Evolutionary conservation across 2,888 invertebrate species (phyloP), one percentile per base, ranked within the genome.

Genomic region (Tachina fera): DNA sequence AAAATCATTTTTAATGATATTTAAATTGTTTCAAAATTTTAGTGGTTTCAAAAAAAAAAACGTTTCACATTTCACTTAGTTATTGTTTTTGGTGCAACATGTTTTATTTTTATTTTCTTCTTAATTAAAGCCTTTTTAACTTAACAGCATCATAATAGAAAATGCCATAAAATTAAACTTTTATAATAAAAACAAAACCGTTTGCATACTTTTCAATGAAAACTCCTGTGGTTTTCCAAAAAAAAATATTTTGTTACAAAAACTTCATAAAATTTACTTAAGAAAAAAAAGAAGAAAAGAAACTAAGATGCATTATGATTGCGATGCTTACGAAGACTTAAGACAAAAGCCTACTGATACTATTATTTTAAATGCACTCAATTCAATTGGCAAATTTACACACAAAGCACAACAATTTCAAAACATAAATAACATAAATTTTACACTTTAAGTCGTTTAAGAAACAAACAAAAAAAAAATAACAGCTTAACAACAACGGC

Each of bases 391-490:
- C 63, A 79, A 79, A 61, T 61, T 41, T 22, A 63, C 61, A 41
- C 19, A 19, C 31, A 47, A 65, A 75, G 13, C 63, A 9, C 81
- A 58, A 58, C 60, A 72, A 58, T 72, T 79, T 80, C 56, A 80
- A 79, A 83, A 83, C 61, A 79, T 83, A 76, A 86, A 79, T 83
- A 76, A 86, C 83, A 86, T 86, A 86, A 83, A 86, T 86, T 86
- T 86, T 86, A 86, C 86, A 86, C 86, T 86, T 80, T 86, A 80
- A 31, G 31, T 6, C 31, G 31, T 6, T 1, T 31, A 31, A 31
- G 31, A 6, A 83, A 74, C 79, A 72, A 68, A 76, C 56, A 68
- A 63, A 67, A 68, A 67, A 31, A 14, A 58, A 75, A n/a, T n/a
- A 71, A 70, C 13, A 56, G 10, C 5, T 16, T 2, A 43, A 43